phyloP scores from a whole-genome alignment of 2,888 invertebrate species.

The Branchellion lobata region DNA sequence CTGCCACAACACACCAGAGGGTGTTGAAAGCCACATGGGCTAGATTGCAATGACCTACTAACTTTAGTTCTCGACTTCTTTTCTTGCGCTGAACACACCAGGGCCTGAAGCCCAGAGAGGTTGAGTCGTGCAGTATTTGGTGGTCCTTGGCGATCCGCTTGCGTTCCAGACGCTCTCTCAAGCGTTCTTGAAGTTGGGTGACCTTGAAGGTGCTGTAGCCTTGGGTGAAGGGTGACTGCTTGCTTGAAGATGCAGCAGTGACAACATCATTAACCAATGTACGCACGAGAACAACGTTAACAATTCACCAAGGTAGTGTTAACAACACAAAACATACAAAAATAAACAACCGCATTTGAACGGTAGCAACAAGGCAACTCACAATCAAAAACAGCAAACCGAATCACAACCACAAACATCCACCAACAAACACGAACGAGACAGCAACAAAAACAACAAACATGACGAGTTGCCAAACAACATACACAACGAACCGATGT shows the following conservation, averaged over 20 bases:
- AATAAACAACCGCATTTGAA: slow-evolving; percentile 8
- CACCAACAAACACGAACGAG: no score
- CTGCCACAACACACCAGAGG: no score
- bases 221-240: slow-evolving; percentile 57
- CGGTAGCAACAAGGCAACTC: no score
- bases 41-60: no score
- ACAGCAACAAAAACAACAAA: no score
- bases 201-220: slow-evolving; percentile 86
- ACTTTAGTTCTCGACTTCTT: slow-evolving; percentile 79
- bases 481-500: slow-evolving; percentile 70
- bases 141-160: slow-evolving; percentile 87
- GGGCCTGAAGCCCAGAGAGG: slow-evolving; percentile 68
- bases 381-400: no score
- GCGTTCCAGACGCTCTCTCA: slow-evolving; percentile 76
- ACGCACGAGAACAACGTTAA: no score
- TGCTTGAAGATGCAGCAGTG: background rate
- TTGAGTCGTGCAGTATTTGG: slow-evolving; percentile 83
- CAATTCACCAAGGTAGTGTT: no score
- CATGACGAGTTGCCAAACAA: no score
- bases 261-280: background rate
- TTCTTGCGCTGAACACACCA: slow-evolving; percentile 66
- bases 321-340: slow-evolving; percentile 14
- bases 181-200: slow-evolving; percentile 73
- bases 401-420: no score
- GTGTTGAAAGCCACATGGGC: no score